Evolutionary conservation across 2,888 invertebrate species (phyloP), one percentile per base, ranked within the genome.

Genomic region (Mylabris sibirica): DNA sequence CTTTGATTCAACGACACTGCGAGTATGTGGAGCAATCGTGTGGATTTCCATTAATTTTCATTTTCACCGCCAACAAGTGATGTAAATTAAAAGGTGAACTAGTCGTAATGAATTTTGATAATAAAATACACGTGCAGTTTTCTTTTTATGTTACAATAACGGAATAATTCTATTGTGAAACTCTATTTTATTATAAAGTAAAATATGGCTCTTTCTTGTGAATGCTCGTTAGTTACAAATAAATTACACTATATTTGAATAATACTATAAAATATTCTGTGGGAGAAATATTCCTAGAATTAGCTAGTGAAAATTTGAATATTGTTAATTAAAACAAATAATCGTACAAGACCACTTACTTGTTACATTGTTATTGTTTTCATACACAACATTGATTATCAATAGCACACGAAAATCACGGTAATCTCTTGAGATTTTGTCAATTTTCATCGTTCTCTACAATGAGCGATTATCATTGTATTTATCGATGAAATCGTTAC

Each of bases 91-190:
- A 30, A 30, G 44, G 49, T 44, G 9, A 49, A 49, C 6, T 34
- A 26, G 14, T 30, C 14, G 9, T 17, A 17, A 34, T 59, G 14
- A 14, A 59, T 59, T 8, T 59, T 22, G 59, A 59, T 30, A 22
- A 14, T 14, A 59, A 59, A 5, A 59, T 59, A 17, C 59, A 59
- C 11, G 35, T 35, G 35, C 35, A 35, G 11, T 14, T 38, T 60
- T 22, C 22, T 41, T 22, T 62, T 14, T 14, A 0, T 11, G 22
- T 24, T 62, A 62, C n/a, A n/a, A n/a, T 57, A 57, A 57, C 57
- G 62, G 44, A 62, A 62, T 4, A 11, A 14, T 62, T 44, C 62
- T 41, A 24, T 62, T 62, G 38, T 60, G 9, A 38, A 41, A n/a
- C 41, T 62, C n/a, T 8, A 14, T 62, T 61, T 62, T 44, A 30